Evolutionary conservation across 2,888 invertebrate genomes (phyloP).

Genomic region (Xiphydria camelus): DNA sequence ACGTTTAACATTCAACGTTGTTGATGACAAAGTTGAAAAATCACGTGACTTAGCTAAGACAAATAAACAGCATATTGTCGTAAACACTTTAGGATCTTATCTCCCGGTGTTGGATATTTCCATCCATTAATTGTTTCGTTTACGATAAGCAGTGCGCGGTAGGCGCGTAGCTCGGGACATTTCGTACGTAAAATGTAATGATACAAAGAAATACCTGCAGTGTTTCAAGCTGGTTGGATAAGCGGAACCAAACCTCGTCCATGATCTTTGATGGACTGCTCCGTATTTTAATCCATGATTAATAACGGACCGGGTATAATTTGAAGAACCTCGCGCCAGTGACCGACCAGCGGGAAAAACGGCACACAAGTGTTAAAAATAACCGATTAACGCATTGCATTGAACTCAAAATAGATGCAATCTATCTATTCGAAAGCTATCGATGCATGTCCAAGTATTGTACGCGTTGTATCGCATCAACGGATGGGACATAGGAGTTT

Average conservation of each 20-base stretch:
- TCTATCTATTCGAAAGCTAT: constrained; percentile 15
- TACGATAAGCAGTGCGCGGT: no score
- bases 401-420: constrained; percentile 49
- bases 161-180: no score
- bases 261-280: constrained; percentile 30
- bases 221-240: constrained; percentile 48
- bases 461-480: no score
- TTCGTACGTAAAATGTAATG: not conserved
- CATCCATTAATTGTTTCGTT: no score
- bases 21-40: no score
- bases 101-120: no score
- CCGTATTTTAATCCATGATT: constrained; percentile 16
- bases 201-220: constrained; percentile 44
- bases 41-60: no score
- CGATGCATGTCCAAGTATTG: no score
- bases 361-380: constrained; percentile 49
- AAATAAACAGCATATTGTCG: no score
- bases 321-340: constrained; percentile 9
- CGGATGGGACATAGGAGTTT: no score
- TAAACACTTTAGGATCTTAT: no score
- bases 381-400: constrained; percentile 50
- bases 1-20: no score
- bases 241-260: constrained; percentile 53
- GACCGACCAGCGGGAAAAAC: constrained; percentile 37
- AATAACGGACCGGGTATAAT: constrained; percentile 12